Evolutionary conservation across 2,888 invertebrate genomes (phyloP), one percentile per base, ranked within the genome.

Genomic region (Tethea ocularis): DNA sequence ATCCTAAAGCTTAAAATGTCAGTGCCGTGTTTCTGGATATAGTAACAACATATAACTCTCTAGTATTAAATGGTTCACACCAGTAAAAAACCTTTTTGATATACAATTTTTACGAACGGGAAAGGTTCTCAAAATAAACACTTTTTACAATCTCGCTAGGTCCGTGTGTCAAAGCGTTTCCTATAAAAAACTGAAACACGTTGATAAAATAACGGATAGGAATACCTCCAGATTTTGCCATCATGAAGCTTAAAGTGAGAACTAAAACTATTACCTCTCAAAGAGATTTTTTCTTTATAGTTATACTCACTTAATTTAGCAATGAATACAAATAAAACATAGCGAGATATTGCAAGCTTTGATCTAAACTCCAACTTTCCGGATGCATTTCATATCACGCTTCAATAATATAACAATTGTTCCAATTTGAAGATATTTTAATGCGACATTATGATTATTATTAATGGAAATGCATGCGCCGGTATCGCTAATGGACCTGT

Each of bases 401-500:
- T 8, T 46, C 20, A 20, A n/a, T 46, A 17, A 46, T 46, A 46
- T 46, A n/a, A 20, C 46, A 46, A 46, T 46, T 10, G 46, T 46
- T 46, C 20, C 46, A n/a, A 10, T 20, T 46, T 20, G 46, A 69
- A 66, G 67, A 65, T 72, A 75, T 73, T 77, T 74, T 63, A 71
- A 64, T 68, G 62, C 71, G 65, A 71, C 68, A 64, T 60, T 69
- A 71, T 68, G 46, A 46, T 20, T 61, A 67, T 73, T 77, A 80
- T 83, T 81, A 84, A 83, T 84, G 78, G 77, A 82, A 85, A 83
- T 82, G 83, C 82, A 82, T 61, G 67, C 71, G 73, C 68, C 46
- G 46, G 46, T 46, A 65, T 71, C 66, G 69, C 72, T 82, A 86
- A 81, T 84, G 75, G 76, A 66, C 63, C 66, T 79, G 82, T 79